A percentile compares a stretch with the other conserved stretches of the same genome.
These are phyloP conservation scores for Diadophis punctatus DNA, from an alignment of 2,113 vertebrate species.

Conservation along the genomic window DNA sequence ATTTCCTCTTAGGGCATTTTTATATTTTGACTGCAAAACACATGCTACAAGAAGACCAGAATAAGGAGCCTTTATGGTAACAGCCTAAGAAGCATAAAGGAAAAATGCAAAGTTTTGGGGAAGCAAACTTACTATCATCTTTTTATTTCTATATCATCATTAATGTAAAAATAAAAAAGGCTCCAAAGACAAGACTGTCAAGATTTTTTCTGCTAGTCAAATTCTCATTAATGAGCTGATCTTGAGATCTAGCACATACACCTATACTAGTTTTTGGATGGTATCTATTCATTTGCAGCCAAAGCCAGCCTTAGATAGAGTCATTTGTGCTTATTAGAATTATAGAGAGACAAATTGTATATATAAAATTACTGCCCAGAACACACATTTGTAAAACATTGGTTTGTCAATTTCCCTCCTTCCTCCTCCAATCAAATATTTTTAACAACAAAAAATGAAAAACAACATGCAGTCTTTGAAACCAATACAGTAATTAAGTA, in stretches of 20 bases:
- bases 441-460: neutral
- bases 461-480: neutral
- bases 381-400: neutral
- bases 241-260: neutral
- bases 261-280: neutral
- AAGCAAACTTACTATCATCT: neutral
- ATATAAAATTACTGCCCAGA: neutral
- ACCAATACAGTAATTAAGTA: neutral
- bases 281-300: neutral
- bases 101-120: neutral
- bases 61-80: neutral
- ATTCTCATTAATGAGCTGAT: neutral
- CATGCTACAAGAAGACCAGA: neutral
- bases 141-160: neutral
- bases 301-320: neutral
- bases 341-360: neutral
- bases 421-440: neutral
- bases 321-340: neutral
- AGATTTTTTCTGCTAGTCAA: neutral
- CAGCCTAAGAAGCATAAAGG: neutral
- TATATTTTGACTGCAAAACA: too few species aligned
- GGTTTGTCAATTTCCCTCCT: neutral
- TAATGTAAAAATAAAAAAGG: neutral
- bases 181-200: neutral
- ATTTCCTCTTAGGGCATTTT: too few species aligned